Evolutionary conservation across 2,888 invertebrate species (phyloP).

Genomic region (Drosophila conformis): DNA sequence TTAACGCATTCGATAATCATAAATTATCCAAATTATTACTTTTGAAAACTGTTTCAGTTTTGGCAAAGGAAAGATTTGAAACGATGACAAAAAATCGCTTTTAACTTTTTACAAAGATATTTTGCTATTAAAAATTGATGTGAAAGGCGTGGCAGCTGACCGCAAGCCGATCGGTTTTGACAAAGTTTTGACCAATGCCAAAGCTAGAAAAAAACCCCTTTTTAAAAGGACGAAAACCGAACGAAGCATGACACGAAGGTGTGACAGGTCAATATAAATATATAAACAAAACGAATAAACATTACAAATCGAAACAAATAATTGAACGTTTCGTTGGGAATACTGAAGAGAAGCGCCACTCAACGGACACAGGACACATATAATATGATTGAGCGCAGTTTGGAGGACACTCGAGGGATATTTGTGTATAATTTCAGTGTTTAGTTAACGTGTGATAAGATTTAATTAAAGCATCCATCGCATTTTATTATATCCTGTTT

Average conservation of each 20-base stretch:
- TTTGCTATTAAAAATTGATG: background rate
- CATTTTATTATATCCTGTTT: conserved; percentile 52
- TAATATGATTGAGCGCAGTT: conserved; percentile 2
- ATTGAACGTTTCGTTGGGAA: background rate
- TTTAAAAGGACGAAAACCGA: no score
- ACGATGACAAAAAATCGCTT: background rate
- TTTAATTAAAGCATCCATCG: conserved; percentile 41
- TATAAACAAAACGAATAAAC: background rate
- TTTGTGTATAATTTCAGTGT: conserved; percentile 30
- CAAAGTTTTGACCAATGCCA: no score
- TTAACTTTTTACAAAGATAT: background rate
- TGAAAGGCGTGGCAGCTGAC: background rate
- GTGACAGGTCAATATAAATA: background rate
- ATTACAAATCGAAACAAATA: conserved; percentile 4
- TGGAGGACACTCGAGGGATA: background rate
- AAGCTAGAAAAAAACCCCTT: background rate
- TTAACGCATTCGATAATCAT: conserved; percentile 15
- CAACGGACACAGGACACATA: background rate
- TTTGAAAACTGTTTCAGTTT: background rate
- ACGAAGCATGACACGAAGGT: no score
- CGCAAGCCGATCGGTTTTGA: no score
- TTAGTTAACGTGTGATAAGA: conserved; percentile 37
- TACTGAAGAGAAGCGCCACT: background rate
- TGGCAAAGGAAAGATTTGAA: background rate
- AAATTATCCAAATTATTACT: background rate